phyloP scores from a whole-genome alignment of 64 coral and sea anemone species.

The Hydrozoanthus tunicans region DNA sequence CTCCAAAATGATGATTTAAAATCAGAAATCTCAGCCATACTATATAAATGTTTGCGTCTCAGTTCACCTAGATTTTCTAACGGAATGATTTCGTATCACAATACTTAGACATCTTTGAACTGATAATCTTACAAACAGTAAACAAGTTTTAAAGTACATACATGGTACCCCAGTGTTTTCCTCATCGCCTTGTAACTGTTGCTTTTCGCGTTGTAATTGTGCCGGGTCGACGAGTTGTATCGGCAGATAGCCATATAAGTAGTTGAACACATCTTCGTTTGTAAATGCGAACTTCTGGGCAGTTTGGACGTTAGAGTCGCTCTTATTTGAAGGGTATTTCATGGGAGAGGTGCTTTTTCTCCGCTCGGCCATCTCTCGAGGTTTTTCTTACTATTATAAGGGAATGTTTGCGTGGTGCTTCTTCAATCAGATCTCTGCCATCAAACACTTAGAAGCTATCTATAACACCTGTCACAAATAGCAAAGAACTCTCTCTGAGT shows the following conservation, averaged over 20 bases:
- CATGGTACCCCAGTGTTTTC: constrained; percentile 35
- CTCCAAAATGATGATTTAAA: background rate
- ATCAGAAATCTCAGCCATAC: background rate
- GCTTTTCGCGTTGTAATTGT: constrained; percentile 64
- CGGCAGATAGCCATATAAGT: constrained; percentile 85
- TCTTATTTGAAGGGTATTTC: constrained; percentile 53
- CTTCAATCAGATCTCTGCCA: no score
- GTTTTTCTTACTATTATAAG: background rate
- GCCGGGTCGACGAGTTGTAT: constrained; percentile 85
- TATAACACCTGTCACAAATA: constrained; percentile 38
- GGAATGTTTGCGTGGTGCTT: no score
- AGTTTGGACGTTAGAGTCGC: constrained; percentile 55
- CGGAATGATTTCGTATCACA: background rate
- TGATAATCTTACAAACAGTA: background rate
- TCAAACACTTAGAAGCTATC: background rate
- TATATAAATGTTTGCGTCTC: background rate
- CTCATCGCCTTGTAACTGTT: constrained; percentile 58
- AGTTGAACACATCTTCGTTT: constrained; percentile 83
- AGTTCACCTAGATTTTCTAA: background rate
- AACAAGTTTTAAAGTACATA: background rate
- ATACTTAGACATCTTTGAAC: background rate
- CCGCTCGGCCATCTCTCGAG: constrained; percentile 26
- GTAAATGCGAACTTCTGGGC: constrained; percentile 45
- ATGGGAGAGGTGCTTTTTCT: constrained; percentile 43
- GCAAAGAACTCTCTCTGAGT: constrained; percentile 36